Conservation (phyloP, 2,113 vertebrate genomes). For the Podarcis raffonei region DNA sequence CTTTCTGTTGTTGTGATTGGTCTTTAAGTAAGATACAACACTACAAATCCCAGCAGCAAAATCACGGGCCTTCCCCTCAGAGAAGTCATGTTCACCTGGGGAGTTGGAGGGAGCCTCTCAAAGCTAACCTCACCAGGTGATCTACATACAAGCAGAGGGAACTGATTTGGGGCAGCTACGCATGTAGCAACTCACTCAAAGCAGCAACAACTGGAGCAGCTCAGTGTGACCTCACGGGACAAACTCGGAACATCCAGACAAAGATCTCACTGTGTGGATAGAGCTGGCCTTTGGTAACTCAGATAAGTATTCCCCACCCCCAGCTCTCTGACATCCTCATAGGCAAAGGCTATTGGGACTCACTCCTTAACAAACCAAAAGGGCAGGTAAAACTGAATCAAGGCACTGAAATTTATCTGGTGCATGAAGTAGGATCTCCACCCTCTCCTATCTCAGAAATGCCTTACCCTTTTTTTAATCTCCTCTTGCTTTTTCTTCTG, state of each 20-base stretch:
- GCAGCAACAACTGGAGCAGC: background rate
- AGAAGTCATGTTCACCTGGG: background rate
- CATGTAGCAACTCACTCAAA: background rate
- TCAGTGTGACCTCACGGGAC: no score
- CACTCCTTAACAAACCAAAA: background rate
- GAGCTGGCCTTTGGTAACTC: background rate
- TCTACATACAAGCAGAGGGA: background rate
- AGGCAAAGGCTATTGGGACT: background rate
- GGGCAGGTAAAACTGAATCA: background rate
- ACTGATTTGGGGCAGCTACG: background rate
- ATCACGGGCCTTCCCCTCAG: background rate
- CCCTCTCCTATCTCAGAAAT: background rate
- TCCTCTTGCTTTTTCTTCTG: conserved; percentile 92
- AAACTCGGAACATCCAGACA: background rate
- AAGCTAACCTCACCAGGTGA: no score
- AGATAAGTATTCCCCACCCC: background rate
- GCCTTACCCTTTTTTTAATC: conserved; percentile 78
- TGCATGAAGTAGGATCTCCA: background rate
- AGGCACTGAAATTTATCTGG: background rate
- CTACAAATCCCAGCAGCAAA: background rate
- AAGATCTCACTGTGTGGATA: background rate
- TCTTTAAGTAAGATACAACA: background rate
- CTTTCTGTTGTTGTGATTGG: no score
- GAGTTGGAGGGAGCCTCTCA: background rate
- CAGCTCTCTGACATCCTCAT: background rate